Conservation (phyloP, 1,140 invertebrate species). For the Rhopalosiphum maidis region DNA sequence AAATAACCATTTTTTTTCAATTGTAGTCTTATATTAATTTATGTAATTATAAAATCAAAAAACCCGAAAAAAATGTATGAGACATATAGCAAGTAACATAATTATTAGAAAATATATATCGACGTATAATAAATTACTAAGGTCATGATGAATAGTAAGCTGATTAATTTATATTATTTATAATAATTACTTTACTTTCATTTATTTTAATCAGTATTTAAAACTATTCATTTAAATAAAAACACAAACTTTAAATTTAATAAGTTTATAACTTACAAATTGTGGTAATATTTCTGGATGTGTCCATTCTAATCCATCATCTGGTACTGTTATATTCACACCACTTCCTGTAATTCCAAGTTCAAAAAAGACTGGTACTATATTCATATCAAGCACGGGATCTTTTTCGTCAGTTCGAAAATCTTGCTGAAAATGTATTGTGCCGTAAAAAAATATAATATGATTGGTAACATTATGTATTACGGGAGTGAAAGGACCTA, state of each 20-base stretch:
- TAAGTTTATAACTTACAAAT: slow-evolving; percentile 72
- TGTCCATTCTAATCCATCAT: slow-evolving; percentile 84
- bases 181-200: no score
- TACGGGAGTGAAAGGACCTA: no score
- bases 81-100: no score
- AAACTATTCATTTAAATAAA: background rate
- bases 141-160: no score
- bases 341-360: slow-evolving; percentile 79
- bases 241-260: background rate
- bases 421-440: slow-evolving; percentile 69
- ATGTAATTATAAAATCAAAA: no score
- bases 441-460: background rate
- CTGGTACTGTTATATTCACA: slow-evolving; percentile 82
- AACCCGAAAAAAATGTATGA: no score
- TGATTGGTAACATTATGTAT: background rate
- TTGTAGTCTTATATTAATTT: no score
- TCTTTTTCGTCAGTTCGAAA: slow-evolving; percentile 67
- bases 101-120: no score
- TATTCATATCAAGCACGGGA: slow-evolving; percentile 77
- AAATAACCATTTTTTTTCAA: no score
- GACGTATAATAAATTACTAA: no score
- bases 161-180: no score
- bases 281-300: slow-evolving; percentile 80
- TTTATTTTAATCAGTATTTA: background rate
- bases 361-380: slow-evolving; percentile 76